Evolutionary conservation across 2,797 vertebrate species (phyloP).

Genomic region (Ibycter americanus): DNA sequence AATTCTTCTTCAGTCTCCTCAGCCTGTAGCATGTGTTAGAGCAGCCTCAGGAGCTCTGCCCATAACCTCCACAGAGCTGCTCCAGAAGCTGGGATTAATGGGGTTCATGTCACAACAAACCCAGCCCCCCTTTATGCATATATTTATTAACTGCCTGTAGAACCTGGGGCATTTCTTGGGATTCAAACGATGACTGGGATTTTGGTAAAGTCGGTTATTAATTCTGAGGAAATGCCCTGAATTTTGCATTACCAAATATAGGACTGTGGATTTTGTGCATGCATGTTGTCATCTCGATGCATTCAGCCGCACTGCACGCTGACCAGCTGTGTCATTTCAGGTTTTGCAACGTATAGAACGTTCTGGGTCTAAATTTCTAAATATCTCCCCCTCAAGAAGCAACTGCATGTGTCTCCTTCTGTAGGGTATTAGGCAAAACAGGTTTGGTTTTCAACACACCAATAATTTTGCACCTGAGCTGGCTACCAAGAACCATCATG

Average conservation of each 20-base stretch:
- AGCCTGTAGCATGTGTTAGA: not conserved
- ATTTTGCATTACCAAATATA: not conserved
- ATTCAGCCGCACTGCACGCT: not conserved
- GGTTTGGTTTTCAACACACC: not conserved
- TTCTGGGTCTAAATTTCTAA: not conserved
- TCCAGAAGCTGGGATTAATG: not conserved
- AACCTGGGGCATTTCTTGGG: slow-evolving; percentile 8
- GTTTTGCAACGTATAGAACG: not conserved
- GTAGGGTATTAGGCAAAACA: not conserved
- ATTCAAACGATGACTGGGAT: not conserved
- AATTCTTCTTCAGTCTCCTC: not conserved
- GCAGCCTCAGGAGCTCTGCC: not conserved
- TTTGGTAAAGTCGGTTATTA: not conserved
- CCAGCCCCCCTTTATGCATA: not conserved
- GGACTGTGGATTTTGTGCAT: not conserved
- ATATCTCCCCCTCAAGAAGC: not conserved
- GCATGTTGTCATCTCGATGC: not conserved
- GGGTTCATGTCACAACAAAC: not conserved
- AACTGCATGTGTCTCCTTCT: not conserved
- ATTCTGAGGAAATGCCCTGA: slow-evolving; percentile 5
- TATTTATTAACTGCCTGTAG: slow-evolving; percentile 10
- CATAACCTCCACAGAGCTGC: not conserved
- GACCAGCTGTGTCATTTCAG: not conserved
- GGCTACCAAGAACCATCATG: not conserved
- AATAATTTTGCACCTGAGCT: not conserved